A percentile compares a stretch with the other conserved stretches of the same genome.
phyloP scores from a whole-genome alignment of 2,797 vertebrate species.

The Catamblyrhynchus diadema region DNA sequence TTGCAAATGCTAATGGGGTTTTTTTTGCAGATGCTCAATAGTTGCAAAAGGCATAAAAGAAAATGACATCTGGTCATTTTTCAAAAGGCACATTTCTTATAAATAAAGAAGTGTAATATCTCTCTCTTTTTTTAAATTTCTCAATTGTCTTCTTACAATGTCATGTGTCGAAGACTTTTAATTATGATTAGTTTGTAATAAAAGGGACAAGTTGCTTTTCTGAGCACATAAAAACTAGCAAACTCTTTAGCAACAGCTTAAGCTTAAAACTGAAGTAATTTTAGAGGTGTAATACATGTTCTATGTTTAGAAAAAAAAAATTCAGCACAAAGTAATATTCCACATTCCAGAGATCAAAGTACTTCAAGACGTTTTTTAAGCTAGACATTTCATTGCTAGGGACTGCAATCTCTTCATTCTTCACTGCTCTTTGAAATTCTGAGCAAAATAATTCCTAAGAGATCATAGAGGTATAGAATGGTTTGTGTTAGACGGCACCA shows the following conservation, averaged over 20 bases:
- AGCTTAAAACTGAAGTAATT: neutral
- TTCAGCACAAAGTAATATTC: neutral
- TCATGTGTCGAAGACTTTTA: neutral
- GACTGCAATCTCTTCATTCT: neutral
- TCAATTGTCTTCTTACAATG: neutral
- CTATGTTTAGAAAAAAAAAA: neutral
- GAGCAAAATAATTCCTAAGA: neutral
- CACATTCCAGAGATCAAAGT: neutral
- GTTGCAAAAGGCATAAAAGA: neutral
- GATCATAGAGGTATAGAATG: neutral
- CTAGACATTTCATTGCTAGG: neutral
- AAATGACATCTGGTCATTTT: neutral
- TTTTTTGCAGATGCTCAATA: neutral
- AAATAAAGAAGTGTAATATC: neutral
- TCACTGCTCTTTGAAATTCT: neutral
- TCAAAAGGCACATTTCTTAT: neutral
- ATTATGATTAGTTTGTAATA: neutral
- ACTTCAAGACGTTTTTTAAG: neutral
- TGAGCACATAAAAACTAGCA: neutral
- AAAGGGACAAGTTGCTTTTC: neutral
- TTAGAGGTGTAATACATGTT: neutral
- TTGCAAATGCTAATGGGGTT: neutral
- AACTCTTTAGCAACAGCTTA: neutral
- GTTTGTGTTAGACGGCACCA: neutral
- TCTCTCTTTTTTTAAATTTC: neutral